These are phyloP conservation scores for Calyptomena viridis DNA, from an alignment of 2,113 vertebrate species.

Conservation along the genomic window DNA sequence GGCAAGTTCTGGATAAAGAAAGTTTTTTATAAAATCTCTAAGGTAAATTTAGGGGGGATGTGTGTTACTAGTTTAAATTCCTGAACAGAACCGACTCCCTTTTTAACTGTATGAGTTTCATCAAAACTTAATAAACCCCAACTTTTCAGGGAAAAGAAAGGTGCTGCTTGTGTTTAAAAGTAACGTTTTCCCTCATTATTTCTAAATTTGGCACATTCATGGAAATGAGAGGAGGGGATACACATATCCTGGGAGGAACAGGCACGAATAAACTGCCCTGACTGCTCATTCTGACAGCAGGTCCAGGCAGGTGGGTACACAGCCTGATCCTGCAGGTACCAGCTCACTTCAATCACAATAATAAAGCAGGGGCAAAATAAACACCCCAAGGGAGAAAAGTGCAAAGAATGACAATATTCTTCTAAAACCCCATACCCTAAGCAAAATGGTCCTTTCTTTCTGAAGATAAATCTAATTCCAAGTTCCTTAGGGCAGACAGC, in stretches of 20 bases:
- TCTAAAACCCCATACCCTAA: neutral
- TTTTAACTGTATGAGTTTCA: neutral
- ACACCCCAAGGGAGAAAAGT: neutral
- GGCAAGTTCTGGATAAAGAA: neutral
- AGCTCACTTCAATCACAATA: neutral
- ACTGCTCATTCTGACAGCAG: neutral
- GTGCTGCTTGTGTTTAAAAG: neutral
- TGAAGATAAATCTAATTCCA: neutral
- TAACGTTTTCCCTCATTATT: neutral
- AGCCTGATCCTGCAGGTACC: neutral
- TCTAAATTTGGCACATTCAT: neutral
- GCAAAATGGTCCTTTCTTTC: neutral
- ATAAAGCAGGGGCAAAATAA: neutral
- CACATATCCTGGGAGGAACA: accelerated
- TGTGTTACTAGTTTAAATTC: neutral
- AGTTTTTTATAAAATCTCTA: neutral
- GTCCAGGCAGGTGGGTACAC: neutral
- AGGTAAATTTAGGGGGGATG: neutral
- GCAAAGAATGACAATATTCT: neutral
- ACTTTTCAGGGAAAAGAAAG: neutral
- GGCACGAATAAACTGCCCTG: neutral
- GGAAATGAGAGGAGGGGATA: neutral
- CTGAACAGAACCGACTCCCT: neutral
- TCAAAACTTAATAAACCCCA: neutral
- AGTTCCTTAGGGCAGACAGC: neutral